Conservation (phyloP, 37 sponge, comb jelly and placozoan species). For the Bolinopsis microptera region DNA sequence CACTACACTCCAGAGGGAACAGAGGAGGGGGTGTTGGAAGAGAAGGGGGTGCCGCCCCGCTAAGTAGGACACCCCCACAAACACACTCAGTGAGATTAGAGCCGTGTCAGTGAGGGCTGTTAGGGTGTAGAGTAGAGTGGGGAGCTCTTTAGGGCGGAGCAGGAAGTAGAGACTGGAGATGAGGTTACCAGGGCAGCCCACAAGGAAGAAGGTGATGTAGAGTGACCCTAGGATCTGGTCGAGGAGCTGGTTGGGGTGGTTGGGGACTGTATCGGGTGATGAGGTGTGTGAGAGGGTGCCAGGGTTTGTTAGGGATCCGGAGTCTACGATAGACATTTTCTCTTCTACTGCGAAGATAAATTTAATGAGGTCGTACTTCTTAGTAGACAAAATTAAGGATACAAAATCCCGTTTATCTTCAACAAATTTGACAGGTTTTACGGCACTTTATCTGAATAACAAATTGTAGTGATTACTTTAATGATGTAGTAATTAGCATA, state of each 20-base stretch:
- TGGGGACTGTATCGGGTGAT: no score
- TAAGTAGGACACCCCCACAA: background rate
- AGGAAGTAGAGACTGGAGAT: background rate
- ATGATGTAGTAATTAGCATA: no score
- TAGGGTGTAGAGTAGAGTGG: background rate
- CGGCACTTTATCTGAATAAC: no score
- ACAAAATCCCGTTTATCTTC: no score
- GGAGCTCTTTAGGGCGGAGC: background rate
- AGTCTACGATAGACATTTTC: no score
- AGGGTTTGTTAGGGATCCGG: no score
- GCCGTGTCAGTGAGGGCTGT: background rate
- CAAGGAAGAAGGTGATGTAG: background rate
- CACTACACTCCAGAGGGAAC: background rate
- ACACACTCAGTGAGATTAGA: background rate
- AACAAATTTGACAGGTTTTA: no score
- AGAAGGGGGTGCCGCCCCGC: background rate
- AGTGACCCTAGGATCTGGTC: background rate
- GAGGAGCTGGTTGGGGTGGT: background rate
- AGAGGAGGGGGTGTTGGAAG: background rate
- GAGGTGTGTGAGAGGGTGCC: no score
- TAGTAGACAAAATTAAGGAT: no score
- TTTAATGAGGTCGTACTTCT: no score
- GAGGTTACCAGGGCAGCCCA: slow-evolving; percentile 21
- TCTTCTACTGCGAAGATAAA: no score
- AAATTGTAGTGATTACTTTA: no score